These are phyloP conservation scores for Zonotrichia leucophrys DNA, from an alignment of 2,113 vertebrate species.

Conservation along the genomic window DNA sequence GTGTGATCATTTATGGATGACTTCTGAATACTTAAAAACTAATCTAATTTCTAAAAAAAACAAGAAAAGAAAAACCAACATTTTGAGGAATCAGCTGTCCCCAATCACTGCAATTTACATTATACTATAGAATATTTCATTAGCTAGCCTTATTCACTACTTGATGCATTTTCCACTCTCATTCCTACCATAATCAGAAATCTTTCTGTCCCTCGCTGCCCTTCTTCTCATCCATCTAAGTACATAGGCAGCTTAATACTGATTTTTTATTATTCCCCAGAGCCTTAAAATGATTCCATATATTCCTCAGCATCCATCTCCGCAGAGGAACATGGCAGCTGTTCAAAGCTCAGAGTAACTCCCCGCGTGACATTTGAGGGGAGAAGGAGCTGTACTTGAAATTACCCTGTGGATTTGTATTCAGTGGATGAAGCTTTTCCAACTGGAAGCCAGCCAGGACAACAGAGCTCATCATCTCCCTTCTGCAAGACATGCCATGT, in stretches of 20 bases:
- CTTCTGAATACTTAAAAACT: neutral
- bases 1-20: neutral
- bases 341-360: neutral
- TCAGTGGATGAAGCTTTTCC: neutral
- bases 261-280: neutral
- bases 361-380: neutral
- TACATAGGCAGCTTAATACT: neutral
- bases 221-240: neutral
- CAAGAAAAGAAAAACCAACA: rapidly evolving
- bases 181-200: neutral
- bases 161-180: neutral
- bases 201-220: neutral
- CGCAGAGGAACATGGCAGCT: neutral
- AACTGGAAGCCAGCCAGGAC: neutral
- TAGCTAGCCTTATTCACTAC: neutral
- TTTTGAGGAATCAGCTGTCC: neutral
- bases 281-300: neutral
- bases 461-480: neutral
- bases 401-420: neutral
- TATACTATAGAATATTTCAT: neutral
- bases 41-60: neutral
- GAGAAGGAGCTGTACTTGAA: neutral
- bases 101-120: neutral
- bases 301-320: neutral
- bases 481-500: neutral